A percentile compares a stretch with the other conserved stretches of the same genome.
Evolutionary conservation across 2,113 vertebrate species (phyloP).

Genomic region (Pipra filicauda): DNA sequence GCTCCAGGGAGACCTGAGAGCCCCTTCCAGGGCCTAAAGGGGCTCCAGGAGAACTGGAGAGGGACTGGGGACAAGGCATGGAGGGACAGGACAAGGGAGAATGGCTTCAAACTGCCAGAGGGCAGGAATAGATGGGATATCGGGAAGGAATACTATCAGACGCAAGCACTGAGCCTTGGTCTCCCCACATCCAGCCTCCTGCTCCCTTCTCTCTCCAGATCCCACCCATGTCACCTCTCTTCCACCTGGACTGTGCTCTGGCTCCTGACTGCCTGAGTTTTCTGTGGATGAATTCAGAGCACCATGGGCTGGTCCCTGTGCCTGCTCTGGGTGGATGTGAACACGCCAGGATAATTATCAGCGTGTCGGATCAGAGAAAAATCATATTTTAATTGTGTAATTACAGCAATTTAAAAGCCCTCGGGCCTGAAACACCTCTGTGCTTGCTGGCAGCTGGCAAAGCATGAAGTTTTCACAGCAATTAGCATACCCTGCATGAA

Average conservation of each 20-base stretch:
- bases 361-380: neutral
- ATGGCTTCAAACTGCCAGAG: neutral
- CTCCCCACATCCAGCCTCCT: neutral
- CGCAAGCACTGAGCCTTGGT: neutral
- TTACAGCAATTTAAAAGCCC: constrained; percentile 29
- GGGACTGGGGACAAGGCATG: neutral
- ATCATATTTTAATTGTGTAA: constrained; percentile 45
- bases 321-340: neutral
- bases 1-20: neutral
- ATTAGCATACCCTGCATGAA: neutral
- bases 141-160: neutral
- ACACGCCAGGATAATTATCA: neutral
- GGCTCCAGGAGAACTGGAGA: neutral
- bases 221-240: neutral
- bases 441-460: constrained; percentile 12
- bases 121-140: neutral
- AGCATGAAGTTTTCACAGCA: neutral
- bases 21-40: fast-evolving
- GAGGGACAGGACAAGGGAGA: neutral
- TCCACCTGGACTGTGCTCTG: neutral
- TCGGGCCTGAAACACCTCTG: constrained; percentile 20
- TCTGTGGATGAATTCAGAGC: neutral
- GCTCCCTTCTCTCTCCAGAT: neutral
- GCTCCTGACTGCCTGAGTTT: neutral
- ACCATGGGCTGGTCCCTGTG: neutral